Conservation (phyloP, 2,888 invertebrate species). For the Caenorhabditis wallacei region DNA sequence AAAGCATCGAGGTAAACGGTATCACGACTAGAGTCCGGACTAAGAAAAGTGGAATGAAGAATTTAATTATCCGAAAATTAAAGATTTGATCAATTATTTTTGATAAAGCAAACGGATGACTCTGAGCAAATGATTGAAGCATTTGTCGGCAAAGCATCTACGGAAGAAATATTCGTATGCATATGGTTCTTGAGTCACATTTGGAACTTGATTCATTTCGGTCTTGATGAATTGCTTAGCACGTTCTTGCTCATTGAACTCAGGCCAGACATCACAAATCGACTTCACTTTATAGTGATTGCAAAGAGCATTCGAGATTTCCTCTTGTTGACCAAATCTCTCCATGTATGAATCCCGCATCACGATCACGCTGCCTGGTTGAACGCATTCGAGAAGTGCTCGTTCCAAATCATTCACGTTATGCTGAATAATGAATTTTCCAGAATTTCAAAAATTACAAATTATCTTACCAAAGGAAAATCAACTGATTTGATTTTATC, state of each 20-base stretch:
- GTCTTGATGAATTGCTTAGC: conserved; percentile 71
- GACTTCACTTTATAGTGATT: conserved; percentile 66
- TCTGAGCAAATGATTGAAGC: conserved; percentile 68
- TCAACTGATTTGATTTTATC: conserved; percentile 60
- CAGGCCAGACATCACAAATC: conserved; percentile 69
- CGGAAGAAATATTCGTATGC: conserved; percentile 74
- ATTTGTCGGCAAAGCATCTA: conserved; percentile 61
- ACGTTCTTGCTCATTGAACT: conserved; percentile 65
- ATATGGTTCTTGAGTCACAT: conserved; percentile 66
- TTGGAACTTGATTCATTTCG: conserved; percentile 70
- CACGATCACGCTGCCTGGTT: conserved; percentile 54
- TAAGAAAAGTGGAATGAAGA: conserved; percentile 15
- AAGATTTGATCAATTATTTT: conserved; percentile 26
- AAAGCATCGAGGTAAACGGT: conserved; percentile 51
- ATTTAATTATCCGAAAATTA: not conserved
- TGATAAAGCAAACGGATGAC: conserved; percentile 70
- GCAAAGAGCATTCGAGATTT: conserved; percentile 52
- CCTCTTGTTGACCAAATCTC: conserved; percentile 64
- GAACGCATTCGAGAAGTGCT: conserved; percentile 60
- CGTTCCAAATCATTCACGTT: conserved; percentile 58
- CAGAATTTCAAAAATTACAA: conserved; percentile 5
- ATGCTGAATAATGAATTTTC: conserved; percentile 59
- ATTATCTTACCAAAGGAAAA: conserved; percentile 52
- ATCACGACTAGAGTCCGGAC: conserved; percentile 55
- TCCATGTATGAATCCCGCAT: conserved; percentile 70